Base-by-base conservation (phyloP, 2,797 vertebrate species). In the Micropoecilia bifurca region DNA sequence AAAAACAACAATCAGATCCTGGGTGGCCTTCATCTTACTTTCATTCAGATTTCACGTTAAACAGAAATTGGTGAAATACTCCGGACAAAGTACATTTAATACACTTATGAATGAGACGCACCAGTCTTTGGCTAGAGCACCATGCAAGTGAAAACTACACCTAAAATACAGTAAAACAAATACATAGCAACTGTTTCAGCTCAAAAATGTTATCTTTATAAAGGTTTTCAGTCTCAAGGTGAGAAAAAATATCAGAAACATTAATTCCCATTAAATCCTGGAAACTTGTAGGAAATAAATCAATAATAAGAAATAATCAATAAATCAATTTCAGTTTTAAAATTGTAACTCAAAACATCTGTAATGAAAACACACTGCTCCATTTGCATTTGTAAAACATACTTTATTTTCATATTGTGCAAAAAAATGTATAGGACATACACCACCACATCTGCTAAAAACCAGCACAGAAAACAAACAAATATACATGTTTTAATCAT, bases 401-500 rank as follows among this genome's bases (percentile, higher is more conserved):
- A 88, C 41, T 94, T 95, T 90, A 95, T 91, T 95, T 90, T 90
- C 61, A 89, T 93, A 90, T 81, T 95, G 93, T 95, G 93, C 93
- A 94, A 94, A 95, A 36, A n/a, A 91, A 76, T 41, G 39, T 83
- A 88, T 75, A 88, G 74, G 92, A 86, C 61, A 78, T 50, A 50
- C 48, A 77, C 86, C 85, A 79, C 69, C 79, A 89, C 74, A 87
- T 73, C 68, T 91, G 82, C 91, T 92, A 93, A 93, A 61, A 84
- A 84, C 82, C 71, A 88, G 79, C 78, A 75, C 83, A 88, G 59
- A 89, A 59, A 89, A 80, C 71, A 81, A 84, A 86, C 57, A 83
- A 75, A 90, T 87, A 87, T 82, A 92, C 82, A 93, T 82, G 88
- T 74, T 85, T 82, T 68, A 83, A 90, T 83, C 59, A 89, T 85